These are phyloP conservation scores for Aleiodes alternator DNA, from an alignment of 2,888 invertebrate genomes.

Conservation along the genomic window DNA sequence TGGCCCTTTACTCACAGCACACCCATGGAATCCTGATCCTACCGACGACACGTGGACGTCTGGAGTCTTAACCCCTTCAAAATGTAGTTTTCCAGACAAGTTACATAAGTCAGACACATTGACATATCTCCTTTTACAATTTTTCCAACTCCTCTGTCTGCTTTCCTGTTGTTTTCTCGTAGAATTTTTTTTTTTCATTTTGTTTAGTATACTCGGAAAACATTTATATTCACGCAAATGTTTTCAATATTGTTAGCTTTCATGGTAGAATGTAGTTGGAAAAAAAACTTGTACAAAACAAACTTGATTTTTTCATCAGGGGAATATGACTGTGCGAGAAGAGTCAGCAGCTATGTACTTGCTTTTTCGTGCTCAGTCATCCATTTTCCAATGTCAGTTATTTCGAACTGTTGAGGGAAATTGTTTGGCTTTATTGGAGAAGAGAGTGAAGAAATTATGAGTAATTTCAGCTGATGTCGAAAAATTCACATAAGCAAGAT, in stretches of 20 bases:
- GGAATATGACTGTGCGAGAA: slow-evolving; percentile 57
- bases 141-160: neutral
- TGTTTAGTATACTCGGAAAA: neutral
- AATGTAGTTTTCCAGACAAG: slow-evolving; percentile 36
- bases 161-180: slow-evolving; percentile 17
- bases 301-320: slow-evolving; percentile 68
- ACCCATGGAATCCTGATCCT: slow-evolving; percentile 63
- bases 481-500: too few relatives aligned
- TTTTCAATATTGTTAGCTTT: slow-evolving; percentile 6
- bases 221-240: neutral
- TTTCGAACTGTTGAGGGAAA: neutral
- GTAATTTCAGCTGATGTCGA: too few relatives aligned
- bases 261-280: slow-evolving; percentile 40
- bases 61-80: slow-evolving; percentile 62
- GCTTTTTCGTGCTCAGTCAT: neutral
- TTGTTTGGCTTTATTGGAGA: neutral
- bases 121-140: neutral
- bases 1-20: slow-evolving; percentile 36
- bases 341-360: slow-evolving; percentile 27
- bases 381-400: neutral
- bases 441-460: neutral
- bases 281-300: slow-evolving; percentile 65
- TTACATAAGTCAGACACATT: neutral
- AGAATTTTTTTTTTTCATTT: neutral
- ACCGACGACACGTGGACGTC: slow-evolving; percentile 68